Base-by-base conservation (phyloP, 2,888 invertebrate species). In the Tiliacea aurago region DNA sequence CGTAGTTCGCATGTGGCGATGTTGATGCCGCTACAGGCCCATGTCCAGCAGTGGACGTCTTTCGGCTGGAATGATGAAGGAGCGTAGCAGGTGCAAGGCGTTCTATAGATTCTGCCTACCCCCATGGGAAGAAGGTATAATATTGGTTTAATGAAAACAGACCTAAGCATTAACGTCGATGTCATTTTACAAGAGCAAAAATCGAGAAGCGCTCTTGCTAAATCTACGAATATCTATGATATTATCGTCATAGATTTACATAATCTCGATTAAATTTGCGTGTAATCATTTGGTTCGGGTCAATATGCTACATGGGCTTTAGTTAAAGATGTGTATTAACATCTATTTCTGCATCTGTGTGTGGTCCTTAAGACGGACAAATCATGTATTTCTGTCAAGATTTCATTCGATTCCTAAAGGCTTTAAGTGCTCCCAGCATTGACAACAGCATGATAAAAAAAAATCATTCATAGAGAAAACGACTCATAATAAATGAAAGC, bases 401-500 rank as follows among this genome's bases (percentile, higher is more conserved):
- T 47, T 20, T 10, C 4, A 41, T n/a, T 37, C 11, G 45, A 47
- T n/a, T 15, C 15, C 15, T 23, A 23, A 23, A 43, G 9, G 18
- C 18, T 43, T 62, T 23, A 43, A 61, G 1, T 23, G 45, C 0
- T 45, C 15, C 45, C 4, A 41, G 5, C 5, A 43, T 33, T 56
- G 18, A 53, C 23, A 23, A 15, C 37, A 41, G 41, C 41, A 41
- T 9, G 59, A 41, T 18, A 49, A 49, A 37, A 61, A 43, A 33
- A 9, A 28, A 0, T 18, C 28, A 58, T 1, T 53, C 59, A 53
- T 41, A 72, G 41, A 71, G n/a, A 73, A 62, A 41, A 56, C 11
- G 56, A 47, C 20, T 13, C 28, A 73, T 61, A 43, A 82, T 82
- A 83, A 70, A 70, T 72, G 71, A 59, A 65, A 76, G 33, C 9